Conservation (phyloP, 2,797 vertebrate species). For the Agapornis canus region DNA sequence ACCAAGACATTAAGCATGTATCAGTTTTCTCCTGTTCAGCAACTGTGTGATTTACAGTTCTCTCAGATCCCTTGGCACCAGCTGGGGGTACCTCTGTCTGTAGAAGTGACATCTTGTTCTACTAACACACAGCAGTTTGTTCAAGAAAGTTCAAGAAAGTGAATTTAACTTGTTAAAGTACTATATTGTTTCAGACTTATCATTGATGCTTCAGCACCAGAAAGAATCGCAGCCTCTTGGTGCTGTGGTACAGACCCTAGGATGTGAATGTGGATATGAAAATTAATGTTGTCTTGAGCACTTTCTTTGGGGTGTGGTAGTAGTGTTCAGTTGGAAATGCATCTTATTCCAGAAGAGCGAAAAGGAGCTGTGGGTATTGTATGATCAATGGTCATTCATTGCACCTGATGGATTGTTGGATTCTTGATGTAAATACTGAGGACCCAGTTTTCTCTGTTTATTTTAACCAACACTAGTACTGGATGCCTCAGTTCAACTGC, state of each 20-base stretch:
- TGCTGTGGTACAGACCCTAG: neutral
- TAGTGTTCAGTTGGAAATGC: neutral
- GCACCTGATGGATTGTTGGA: neutral
- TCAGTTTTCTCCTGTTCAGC: neutral
- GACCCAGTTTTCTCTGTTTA: neutral
- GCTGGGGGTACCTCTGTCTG: neutral
- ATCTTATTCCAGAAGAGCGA: neutral
- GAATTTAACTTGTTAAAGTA: neutral
- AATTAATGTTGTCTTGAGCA: neutral
- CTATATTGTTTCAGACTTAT: neutral
- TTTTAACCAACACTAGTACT: neutral
- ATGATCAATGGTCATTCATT: neutral
- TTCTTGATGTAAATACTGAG: neutral
- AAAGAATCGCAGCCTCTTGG: neutral
- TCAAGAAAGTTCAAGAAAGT: neutral
- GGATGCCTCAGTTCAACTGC: neutral
- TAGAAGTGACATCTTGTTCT: neutral
- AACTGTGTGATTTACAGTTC: neutral
- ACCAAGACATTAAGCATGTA: fast-evolving
- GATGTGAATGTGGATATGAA: neutral
- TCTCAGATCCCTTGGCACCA: neutral
- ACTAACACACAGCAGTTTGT: neutral
- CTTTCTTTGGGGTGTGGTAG: neutral
- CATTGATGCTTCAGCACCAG: neutral
- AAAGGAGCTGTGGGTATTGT: neutral